phyloP scores from a whole-genome alignment of 53 echinoderm and acorn worm genomes.

The Zoroaster sp. region DNA sequence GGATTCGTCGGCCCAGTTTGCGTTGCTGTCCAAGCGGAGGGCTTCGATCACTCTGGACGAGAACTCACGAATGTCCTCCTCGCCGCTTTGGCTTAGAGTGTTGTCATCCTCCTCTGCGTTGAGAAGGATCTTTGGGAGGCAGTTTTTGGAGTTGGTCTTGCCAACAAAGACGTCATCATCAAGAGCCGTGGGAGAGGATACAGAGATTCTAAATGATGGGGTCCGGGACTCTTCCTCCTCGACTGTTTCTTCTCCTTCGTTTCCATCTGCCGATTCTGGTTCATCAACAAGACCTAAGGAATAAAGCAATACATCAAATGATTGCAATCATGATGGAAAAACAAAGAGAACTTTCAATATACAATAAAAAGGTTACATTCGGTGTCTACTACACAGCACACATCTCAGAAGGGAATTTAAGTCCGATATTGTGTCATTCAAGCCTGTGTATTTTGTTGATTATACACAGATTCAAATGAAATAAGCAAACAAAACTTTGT shows the following conservation, averaged over 20 bases:
- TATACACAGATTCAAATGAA: too few relatives aligned
- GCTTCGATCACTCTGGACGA: not conserved
- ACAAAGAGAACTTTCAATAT: not conserved
- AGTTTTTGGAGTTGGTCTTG: not conserved
- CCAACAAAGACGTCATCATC: conserved; percentile 25
- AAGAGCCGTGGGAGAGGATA: not conserved
- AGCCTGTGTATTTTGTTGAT: too few relatives aligned
- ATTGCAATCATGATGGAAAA: not conserved
- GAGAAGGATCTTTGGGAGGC: conserved; percentile 31
- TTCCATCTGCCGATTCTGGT: not conserved
- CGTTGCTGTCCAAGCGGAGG: conserved; percentile 21
- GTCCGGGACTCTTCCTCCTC: not conserved
- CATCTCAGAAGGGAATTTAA: too few relatives aligned
- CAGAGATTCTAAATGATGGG: not conserved
- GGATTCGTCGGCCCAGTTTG: conserved; percentile 44
- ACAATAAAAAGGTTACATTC: too few relatives aligned
- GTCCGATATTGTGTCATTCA: too few relatives aligned
- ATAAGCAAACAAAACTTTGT: too few relatives aligned
- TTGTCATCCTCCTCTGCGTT: conserved; percentile 7
- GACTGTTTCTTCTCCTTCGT: not conserved
- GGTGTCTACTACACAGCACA: too few relatives aligned
- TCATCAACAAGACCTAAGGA: conserved; percentile 19
- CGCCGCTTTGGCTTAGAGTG: conserved; percentile 15
- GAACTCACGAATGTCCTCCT: conserved; percentile 1
- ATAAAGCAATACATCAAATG: not conserved